These are phyloP conservation scores for Syngnathus acus DNA, from an alignment of 2,797 vertebrate genomes.

Conservation along the genomic window DNA sequence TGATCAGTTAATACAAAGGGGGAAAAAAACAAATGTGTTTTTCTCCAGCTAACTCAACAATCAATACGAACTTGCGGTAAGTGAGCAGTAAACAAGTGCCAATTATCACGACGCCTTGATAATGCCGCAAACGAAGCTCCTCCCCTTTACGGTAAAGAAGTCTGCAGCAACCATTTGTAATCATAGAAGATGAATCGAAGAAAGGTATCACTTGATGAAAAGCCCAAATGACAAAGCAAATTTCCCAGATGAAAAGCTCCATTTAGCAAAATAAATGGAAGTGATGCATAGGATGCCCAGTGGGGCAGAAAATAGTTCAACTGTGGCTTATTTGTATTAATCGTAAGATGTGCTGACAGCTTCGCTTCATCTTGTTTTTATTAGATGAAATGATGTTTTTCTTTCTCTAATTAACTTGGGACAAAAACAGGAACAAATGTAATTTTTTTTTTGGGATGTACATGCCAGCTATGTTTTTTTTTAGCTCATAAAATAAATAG, in stretches of 20 bases:
- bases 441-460: conserved; percentile 31
- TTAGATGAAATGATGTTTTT: conserved; percentile 20
- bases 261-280: conserved; percentile 72
- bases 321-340: conserved; percentile 49
- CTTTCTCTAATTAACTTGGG: conserved; percentile 40
- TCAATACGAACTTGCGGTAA: conserved; percentile 17
- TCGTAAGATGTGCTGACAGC: conserved; percentile 55
- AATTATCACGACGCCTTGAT: conserved; percentile 15
- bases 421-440: conserved; percentile 38
- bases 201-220: conserved; percentile 54
- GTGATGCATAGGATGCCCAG: conserved; percentile 62
- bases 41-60: conserved; percentile 15
- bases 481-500: no score
- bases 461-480: background rate
- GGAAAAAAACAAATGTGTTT: background rate
- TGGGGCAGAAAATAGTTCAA: conserved; percentile 59
- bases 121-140: background rate
- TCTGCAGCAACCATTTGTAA: conserved; percentile 28
- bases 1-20: conserved; percentile 11
- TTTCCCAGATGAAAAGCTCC: conserved; percentile 66
- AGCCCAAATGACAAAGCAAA: conserved; percentile 57
- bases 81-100: conserved; percentile 28
- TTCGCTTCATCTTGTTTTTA: conserved; percentile 47
- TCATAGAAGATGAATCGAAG: conserved; percentile 22
- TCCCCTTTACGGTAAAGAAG: conserved; percentile 20